Base-by-base conservation (phyloP, 2,888 invertebrate species). In the Thereva nobilitata region DNA sequence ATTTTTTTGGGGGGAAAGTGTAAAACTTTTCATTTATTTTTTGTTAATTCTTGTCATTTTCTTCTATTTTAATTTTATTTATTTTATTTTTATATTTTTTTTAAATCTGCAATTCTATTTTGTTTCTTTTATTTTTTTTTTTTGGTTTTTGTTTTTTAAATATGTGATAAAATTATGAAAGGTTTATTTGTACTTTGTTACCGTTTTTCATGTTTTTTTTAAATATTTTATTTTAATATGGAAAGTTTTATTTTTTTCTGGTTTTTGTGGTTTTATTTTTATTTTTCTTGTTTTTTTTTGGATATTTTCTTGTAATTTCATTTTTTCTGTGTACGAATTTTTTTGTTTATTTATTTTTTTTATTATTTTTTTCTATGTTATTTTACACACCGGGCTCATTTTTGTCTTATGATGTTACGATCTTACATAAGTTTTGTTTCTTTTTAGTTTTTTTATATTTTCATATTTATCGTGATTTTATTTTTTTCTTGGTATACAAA, bases 21-120 rank as follows among this genome's bases (percentile, higher is more conserved):
- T 23, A 23, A 23, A 23, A 23, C 23, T 23, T 23, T 23, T 23
- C 23, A 23, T 23, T 77, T 76, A 76, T 77, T 61, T 64, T 53
- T 64, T 54, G 54, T 53, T 54, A 64, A 54, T 64, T 64, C 44
- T 45, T 64, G 53, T n/a, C 37, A 44, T 61, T 61, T 35, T 45
- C 42, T 23, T 50, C 50, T 61, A 23, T 50, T 64, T 64, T 64
- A 45, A 42, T 64, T 64, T n/a, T 44, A 44, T 61, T 61, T 35
- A 37, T 50, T 42, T 40, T 61, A 35, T 50, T 61, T 61, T 40
- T 50, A 12, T 55, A 38, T 41, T 55, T 37, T 55, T 41, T 23
- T 23, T 41, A 34, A 55, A 40, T 41, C 55, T 41, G 55, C 40
- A 55, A 12, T 41, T 40, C 41, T 41, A 23, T 41, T 23, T 55